phyloP scores from a whole-genome alignment of 1,140 invertebrate genomes.

The Linepithema humile region DNA sequence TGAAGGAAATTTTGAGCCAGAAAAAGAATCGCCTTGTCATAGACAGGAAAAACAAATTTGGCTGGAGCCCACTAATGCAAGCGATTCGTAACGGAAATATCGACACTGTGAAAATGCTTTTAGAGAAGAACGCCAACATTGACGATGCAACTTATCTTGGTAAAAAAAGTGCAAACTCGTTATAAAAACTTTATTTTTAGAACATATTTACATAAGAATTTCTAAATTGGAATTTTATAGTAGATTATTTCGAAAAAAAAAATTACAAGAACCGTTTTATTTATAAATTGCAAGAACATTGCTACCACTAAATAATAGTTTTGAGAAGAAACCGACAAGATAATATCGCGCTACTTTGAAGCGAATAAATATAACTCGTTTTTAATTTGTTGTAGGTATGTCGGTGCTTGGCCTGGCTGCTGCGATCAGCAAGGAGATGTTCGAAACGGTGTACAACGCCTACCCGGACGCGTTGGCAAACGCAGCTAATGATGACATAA shows the following conservation, averaged over 20 bases:
- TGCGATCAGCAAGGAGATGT: constrained; percentile 76
- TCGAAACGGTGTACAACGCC: constrained; percentile 74
- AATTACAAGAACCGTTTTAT: not conserved
- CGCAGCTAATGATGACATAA: constrained; percentile 76
- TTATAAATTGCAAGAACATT: no score
- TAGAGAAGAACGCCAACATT: constrained; percentile 79
- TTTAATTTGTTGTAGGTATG: constrained; percentile 69
- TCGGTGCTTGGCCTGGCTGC: constrained; percentile 77
- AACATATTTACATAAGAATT: not conserved
- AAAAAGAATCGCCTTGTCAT: constrained; percentile 50
- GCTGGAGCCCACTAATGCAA: constrained; percentile 85
- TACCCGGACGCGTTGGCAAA: constrained; percentile 73
- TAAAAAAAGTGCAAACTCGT: constrained; percentile 63
- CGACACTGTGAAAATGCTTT: constrained; percentile 79
- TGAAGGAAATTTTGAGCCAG: constrained; percentile 75
- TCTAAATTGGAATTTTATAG: not conserved
- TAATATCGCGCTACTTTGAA: not conserved
- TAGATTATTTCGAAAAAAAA: not conserved
- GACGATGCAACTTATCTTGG: constrained; percentile 82
- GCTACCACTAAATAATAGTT: not conserved
- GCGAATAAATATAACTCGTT: not conserved
- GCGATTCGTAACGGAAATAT: constrained; percentile 83
- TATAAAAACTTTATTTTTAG: not conserved
- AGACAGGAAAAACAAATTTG: constrained; percentile 81
- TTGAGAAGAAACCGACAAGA: not conserved